Evolutionary conservation across 92 coral and sea anemone genomes (phyloP), one percentile per base, ranked within the genome.

Genomic region (Epizoanthus ramosus): DNA sequence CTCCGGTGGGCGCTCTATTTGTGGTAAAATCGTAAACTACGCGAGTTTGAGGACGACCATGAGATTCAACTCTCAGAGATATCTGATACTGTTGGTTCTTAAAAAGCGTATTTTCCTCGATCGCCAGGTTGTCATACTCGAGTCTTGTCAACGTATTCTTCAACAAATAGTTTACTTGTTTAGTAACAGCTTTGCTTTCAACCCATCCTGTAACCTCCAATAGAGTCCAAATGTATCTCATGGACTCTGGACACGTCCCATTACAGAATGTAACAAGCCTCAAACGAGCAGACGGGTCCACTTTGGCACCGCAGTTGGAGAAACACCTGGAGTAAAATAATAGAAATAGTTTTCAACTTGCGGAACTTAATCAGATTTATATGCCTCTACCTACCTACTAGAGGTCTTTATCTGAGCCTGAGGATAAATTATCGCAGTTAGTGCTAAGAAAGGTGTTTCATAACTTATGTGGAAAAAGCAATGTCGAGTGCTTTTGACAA

Each of bases 1-100:
- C 98, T 15, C 85, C 50, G 18, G 17, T 10, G 3, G 98, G 98
- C 8, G 94, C 90, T 4, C 80, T 84, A 56, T 89, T 93, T 37
- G 82, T 77, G 5, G 23, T 41, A 61, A 77, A 61, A 22, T 77
- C 68, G 18, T 63, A 41, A 6, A 41, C 58, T 24, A 69, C 19
- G 59, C 39, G 2, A 4, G 37, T 45, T 37, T 76, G 57, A 35
- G 17, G 56, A 61, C 13, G 45, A 8, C 58, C 81, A 43, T 60
- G 22, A 39, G 67, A 25, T 3, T n/a, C 70, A 59, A 76, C 7
- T 31, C 22, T 60, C 56, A 39, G 57, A 59, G 58, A 37, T 5
- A 76, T 41, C 65, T 57, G 41, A 54, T 76, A 76, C 12, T 76
- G 69, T 12, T 60, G 53, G 41, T 60, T 60, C 22, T 21, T 9